Evolutionary conservation across 1,140 invertebrate genomes (phyloP).

Genomic region (Heliconius eleuchia): DNA sequence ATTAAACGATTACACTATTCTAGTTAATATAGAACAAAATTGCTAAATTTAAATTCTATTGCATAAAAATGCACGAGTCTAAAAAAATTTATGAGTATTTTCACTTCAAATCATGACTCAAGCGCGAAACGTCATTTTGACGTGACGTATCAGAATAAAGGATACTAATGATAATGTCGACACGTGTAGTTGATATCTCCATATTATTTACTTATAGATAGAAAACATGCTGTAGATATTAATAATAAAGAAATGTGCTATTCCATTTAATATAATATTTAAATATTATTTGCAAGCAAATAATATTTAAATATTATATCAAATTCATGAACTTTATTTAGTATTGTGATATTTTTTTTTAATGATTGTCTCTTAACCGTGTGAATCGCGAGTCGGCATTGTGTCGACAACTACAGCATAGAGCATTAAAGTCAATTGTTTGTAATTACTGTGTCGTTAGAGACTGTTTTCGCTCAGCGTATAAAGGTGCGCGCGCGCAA

Average conservation of each 20-base stretch:
- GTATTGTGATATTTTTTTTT: slow-evolving; percentile 20
- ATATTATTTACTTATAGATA: slow-evolving; percentile 22
- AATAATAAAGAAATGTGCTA: background rate
- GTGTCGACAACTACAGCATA: slow-evolving; percentile 39
- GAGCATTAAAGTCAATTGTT: slow-evolving; percentile 48
- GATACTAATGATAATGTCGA: slow-evolving; percentile 26
- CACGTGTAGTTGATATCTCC: slow-evolving; percentile 37
- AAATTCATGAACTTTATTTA: background rate
- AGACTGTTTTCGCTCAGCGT: slow-evolving; percentile 53
- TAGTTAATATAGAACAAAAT: background rate
- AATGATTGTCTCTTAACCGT: slow-evolving; percentile 29
- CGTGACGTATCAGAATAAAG: slow-evolving; percentile 33
- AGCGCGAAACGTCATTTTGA: slow-evolving; percentile 19
- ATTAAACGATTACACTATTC: background rate
- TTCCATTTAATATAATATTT: background rate
- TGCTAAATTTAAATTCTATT: background rate
- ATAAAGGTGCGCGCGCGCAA: slow-evolving; percentile 70
- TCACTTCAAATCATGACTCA: slow-evolving; percentile 6
- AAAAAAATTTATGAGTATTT: background rate
- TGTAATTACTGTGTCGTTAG: slow-evolving; percentile 51
- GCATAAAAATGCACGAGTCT: background rate
- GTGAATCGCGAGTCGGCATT: slow-evolving; percentile 35
- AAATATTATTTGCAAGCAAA: background rate
- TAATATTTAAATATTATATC: slow-evolving; percentile 1
- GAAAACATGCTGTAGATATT: background rate